Conservation (phyloP, 2,113 vertebrate species). For the human (Homo sapiens) region GRCh38 chr9:37242501-37243000, state of each 20-base stretch:
- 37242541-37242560: conserved; percentile 2
- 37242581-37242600: conserved; percentile 60
- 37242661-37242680: conserved; percentile 70
- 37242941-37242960: conserved; percentile 59
- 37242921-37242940: conserved; percentile 52
- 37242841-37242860: conserved; percentile 68
- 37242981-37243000: background rate
- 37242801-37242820: conserved; percentile 78
- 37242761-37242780: conserved; percentile 78
- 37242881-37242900: conserved; percentile 53
- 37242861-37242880: conserved; percentile 63
- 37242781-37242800: conserved; percentile 77
- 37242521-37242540: conserved; percentile 34
- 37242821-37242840: conserved; percentile 73
- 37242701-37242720: conserved; percentile 70
- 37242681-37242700: conserved; percentile 62
- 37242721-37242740: conserved; percentile 73
- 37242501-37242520: conserved; percentile 40
- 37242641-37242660: conserved; percentile 52
- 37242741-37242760: conserved; percentile 73
- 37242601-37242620: conserved; percentile 35
- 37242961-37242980: background rate
- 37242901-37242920: conserved; percentile 54
- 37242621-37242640: conserved; percentile 56
- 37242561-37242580: conserved; percentile 46